Base-by-base conservation (phyloP, 2,113 vertebrate species). In the Stigmatopora argus region DNA sequence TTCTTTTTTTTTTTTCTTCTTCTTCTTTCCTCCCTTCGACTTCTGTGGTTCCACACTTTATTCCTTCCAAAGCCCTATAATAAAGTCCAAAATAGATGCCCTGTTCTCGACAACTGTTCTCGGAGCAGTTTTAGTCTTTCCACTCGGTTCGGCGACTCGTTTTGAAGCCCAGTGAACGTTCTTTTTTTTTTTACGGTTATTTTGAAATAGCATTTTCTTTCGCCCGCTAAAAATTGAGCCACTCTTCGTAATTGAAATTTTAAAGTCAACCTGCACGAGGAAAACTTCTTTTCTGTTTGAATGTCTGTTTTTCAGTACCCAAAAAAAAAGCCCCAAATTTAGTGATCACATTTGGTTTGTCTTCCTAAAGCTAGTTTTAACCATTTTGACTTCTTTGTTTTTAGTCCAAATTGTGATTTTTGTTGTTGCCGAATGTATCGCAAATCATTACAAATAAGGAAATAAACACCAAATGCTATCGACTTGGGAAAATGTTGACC, bases 51-150 rank as follows among this genome's bases (percentile, higher is more conserved):
- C 41, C 70, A 64, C 78, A 69, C 67, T 83, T 84, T 81, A 78
- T 78, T 79, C 77, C 75, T 78, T 71, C 76, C 72, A 4, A 34
- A 74, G 73, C 81, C 84, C 85, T 89, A 85, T 89, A 87, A 87
- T 87, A 83, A 85, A 78, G 69, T 79, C 74, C 67, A 80, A 75
- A 86, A 88, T 87, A 86, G 82, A 83, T 74, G 8, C 64, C 76
- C 66, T 23, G 53, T 71, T 78, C 72, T 64, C 70, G 67, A 77
- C 18, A 70, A 73, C 66, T 78, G 78, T 83, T 78, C 79, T 73
- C 73, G 67, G 34, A 78, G 75, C 65, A 62, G 48, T 84, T 84
- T 82, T 79, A 83, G 72, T 64, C 63, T 77, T 75, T 72, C 59
- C 53, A n/a, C 45, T 73, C 15, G 53, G 38, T 65, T 77, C 71